Conservation (phyloP, 2,888 invertebrate species). For the Cheilosia impressa region DNA sequence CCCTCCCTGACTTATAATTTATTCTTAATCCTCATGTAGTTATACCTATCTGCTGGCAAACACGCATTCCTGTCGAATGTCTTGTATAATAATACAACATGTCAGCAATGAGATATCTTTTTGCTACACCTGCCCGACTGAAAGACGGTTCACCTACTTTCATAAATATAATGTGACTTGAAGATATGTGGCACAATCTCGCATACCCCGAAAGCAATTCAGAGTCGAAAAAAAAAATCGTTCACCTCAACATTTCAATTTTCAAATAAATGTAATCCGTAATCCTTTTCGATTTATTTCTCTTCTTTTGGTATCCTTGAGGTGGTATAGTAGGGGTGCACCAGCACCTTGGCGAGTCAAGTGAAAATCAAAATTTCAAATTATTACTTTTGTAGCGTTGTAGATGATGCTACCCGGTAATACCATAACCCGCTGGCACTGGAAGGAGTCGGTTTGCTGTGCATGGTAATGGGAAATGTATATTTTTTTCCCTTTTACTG, state of each 20-base stretch:
- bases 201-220: conserved; percentile 17
- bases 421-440: conserved; percentile 2
- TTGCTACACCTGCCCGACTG: conserved; percentile 43
- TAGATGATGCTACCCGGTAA: background rate
- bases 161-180: conserved; percentile 40
- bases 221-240: conserved; percentile 7
- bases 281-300: conserved; percentile 66
- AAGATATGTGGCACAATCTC: conserved; percentile 28
- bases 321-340: conserved; percentile 31
- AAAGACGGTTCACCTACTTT: conserved; percentile 47
- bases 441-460: conserved; percentile 50
- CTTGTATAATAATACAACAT: conserved; percentile 55
- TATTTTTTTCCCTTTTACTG: conserved; percentile 20
- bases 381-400: conserved; percentile 44
- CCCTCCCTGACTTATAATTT: conserved; percentile 44
- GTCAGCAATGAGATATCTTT: conserved; percentile 53
- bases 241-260: conserved; percentile 69
- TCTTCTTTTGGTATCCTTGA: background rate
- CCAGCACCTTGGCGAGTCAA: conserved; percentile 25
- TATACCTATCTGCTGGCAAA: conserved; percentile 49
- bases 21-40: conserved; percentile 47
- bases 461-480: conserved; percentile 60
- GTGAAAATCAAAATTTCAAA: conserved; percentile 64
- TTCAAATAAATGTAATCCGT: conserved; percentile 68
- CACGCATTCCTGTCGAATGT: conserved; percentile 56